Conservation (phyloP, 2,888 invertebrate species). For the Tenthredo scrophulariae region DNA sequence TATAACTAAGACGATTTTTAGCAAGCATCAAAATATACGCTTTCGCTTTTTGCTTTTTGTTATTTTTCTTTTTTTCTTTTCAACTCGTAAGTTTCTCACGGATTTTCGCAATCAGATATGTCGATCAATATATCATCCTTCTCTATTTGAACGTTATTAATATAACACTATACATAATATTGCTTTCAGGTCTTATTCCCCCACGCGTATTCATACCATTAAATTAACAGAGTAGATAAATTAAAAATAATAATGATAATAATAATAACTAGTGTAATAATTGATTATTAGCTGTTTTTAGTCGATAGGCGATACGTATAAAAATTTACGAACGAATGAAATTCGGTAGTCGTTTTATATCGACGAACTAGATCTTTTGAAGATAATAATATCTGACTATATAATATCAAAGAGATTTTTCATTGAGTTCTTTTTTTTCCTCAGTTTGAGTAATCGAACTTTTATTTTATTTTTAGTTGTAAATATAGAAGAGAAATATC, state of each 20-base stretch:
- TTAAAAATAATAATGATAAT: not conserved
- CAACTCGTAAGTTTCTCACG: not conserved
- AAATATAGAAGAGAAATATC: constrained; percentile 3
- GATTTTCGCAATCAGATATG: constrained; percentile 34
- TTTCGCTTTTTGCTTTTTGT: not conserved
- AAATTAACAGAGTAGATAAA: not conserved
- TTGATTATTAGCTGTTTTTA: constrained; percentile 8
- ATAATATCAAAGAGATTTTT: constrained; percentile 5
- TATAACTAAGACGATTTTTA: constrained; percentile 5
- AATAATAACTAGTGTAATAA: not conserved
- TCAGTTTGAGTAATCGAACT: constrained; percentile 1
- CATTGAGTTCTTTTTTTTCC: not conserved
- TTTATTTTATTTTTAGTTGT: not conserved
- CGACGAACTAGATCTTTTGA: not conserved
- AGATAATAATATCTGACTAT: constrained; percentile 30
- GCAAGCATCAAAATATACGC: constrained; percentile 27
- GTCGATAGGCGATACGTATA: constrained; percentile 32
- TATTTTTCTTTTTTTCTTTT: not conserved
- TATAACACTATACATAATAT: constrained; percentile 51
- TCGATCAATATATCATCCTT: constrained; percentile 18
- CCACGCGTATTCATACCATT: not conserved
- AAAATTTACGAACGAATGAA: constrained; percentile 28
- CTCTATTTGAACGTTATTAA: not conserved
- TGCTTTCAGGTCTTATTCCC: constrained; percentile 37
- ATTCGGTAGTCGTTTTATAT: not conserved